Evolutionary conservation across 2,888 invertebrate species (phyloP), one percentile per base, ranked within the genome.

Genomic region (Operophtera brumata): DNA sequence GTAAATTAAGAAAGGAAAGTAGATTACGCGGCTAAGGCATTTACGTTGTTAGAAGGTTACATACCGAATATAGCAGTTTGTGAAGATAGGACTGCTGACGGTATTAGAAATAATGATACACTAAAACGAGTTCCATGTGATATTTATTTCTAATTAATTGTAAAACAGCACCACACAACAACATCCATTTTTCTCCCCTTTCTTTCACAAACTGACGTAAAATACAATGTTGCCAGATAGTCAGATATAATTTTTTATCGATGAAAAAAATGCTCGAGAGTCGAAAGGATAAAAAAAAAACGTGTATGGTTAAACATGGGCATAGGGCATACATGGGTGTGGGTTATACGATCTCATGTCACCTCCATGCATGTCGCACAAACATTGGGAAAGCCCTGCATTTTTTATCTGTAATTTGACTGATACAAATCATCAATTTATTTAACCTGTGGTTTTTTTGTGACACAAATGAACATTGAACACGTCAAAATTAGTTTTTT

Each of bases 381-480:
- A n/a, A n/a, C n/a, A n/a, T n/a, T n/a, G n/a, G n/a, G n/a, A n/a
- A n/a, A n/a, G n/a, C n/a, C n/a, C n/a, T n/a, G n/a, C n/a, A n/a
- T n/a, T n/a, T 52, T 14, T 35, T 12, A 41, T 47, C 41, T 41
- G 42, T 41, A 32, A 7, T 47, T 30, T n/a, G 6, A 5, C 0
- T 25, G 1, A n/a, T 8, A 6, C n/a, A 20, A 6, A 8, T 11
- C 11, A 25, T 25, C 4, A 13, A 25, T 39, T 7, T 54, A 49
- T 52, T 28, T 47, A 32, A 8, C 48, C 48, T 53, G 56, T 58
- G 49, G 50, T 13, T 37, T 36, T 40, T 56, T 55, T 61, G 61
- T 82, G 83, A 82, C 86, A 87, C 89, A 86, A 86, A 88, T 88
- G 82, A 85, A 82, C 79, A 86, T 84, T 86, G 90, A 88, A 90